phyloP scores from a whole-genome alignment of 2,113 vertebrate genomes.

The Bolborhynchus lineola region DNA sequence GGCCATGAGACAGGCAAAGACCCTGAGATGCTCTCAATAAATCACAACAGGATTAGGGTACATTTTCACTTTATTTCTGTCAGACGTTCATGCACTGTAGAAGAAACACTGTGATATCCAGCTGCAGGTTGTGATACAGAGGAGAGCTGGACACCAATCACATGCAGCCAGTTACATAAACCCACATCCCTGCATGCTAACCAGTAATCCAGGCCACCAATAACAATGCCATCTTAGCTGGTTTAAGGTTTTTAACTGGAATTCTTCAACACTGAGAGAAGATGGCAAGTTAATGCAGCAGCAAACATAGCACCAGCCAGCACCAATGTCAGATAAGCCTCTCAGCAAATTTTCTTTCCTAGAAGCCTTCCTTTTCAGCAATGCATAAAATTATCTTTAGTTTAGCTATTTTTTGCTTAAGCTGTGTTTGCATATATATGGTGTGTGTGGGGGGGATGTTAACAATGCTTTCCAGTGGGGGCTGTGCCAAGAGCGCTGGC shows the following conservation, averaged over 20 bases:
- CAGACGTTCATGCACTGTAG: accelerated
- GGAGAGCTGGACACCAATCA: not conserved
- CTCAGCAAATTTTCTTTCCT: not conserved
- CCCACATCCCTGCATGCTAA: not conserved
- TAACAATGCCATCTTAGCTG: not conserved
- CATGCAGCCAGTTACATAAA: not conserved
- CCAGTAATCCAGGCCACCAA: not conserved
- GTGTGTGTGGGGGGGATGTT: accelerated
- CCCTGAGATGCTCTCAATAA: not conserved
- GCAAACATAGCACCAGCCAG: not conserved
- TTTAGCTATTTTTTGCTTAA: not conserved
- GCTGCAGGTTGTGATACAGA: not conserved
- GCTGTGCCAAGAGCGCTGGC: not conserved
- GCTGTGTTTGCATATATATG: not conserved
- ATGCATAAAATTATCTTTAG: not conserved
- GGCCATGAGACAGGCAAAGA: accelerated
- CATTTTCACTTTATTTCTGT: not conserved
- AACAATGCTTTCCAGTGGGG: not conserved
- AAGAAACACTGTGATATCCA: accelerated
- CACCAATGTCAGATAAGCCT: not conserved
- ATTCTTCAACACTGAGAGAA: not conserved
- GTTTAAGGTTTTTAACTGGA: not conserved
- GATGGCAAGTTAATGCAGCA: not conserved
- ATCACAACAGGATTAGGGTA: not conserved
- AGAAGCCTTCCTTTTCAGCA: not conserved